Evolutionary conservation across 37 sponge, comb jelly and placozoan genomes (phyloP).

Genomic region (Lycopodina hypogea): DNA sequence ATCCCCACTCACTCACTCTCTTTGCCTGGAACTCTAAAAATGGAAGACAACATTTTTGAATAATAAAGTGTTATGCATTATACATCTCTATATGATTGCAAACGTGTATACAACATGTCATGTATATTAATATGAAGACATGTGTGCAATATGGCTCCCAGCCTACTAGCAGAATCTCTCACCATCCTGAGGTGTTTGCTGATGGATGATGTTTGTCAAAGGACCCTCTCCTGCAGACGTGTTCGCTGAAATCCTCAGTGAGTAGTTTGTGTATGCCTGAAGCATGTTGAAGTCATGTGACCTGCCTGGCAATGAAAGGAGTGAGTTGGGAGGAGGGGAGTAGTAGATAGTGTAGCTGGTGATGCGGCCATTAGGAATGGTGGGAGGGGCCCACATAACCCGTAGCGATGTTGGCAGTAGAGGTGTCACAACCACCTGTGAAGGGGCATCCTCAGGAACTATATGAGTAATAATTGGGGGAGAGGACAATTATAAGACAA

Average conservation of each 20-base stretch:
- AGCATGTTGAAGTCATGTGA: neutral
- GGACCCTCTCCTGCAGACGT: conserved; percentile 23
- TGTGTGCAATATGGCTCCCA: no score
- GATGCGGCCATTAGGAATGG: conserved; percentile 19
- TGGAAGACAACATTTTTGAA: no score
- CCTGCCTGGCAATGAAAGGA: neutral
- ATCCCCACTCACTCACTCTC: no score
- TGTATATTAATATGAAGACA: no score
- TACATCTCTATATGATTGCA: no score
- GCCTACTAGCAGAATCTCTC: neutral
- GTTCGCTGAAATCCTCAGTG: conserved; percentile 6
- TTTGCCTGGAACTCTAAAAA: no score
- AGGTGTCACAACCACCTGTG: neutral
- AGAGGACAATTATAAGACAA: no score
- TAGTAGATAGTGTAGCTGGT: conserved; percentile 17
- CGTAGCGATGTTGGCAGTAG: neutral
- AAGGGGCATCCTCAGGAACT: conserved; percentile 9
- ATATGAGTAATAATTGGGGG: neutral
- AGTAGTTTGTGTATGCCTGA: conserved; percentile 23
- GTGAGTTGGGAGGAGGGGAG: neutral
- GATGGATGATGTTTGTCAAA: neutral
- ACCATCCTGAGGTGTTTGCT: conserved; percentile 7
- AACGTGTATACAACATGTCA: no score
- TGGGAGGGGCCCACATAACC: conserved; percentile 23
- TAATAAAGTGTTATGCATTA: no score